Percentiles rank a stretch among this genome's conserved stretches.
These are phyloP conservation scores for Pyrrhia umbra DNA, from an alignment of 2,888 invertebrate species.

Conservation along the genomic window DNA sequence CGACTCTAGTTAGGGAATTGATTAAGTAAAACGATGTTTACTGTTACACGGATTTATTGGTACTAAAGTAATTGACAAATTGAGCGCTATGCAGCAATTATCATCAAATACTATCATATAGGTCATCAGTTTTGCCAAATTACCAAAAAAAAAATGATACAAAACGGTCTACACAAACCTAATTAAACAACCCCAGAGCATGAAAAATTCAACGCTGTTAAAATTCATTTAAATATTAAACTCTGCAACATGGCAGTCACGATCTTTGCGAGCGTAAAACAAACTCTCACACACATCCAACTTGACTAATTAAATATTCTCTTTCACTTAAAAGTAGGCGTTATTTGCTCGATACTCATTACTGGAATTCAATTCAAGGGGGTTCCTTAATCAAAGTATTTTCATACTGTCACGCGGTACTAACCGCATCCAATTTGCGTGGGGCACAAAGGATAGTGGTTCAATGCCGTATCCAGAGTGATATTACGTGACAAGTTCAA, in stretches of 20 bases:
- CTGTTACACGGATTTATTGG: no score
- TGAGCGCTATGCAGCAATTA: no score
- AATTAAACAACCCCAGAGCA: neutral
- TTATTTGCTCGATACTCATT: constrained; percentile 12
- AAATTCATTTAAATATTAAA: constrained; percentile 5
- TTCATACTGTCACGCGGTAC: constrained; percentile 33
- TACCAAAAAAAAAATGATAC: no score
- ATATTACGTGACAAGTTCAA: constrained; percentile 47
- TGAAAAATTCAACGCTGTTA: neutral
- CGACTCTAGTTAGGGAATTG: no score
- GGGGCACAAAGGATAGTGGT: constrained; percentile 59
- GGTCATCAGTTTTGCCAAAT: no score
- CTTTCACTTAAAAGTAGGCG: neutral
- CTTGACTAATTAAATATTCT: constrained; percentile 9
- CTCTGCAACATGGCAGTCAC: neutral
- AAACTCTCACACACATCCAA: neutral
- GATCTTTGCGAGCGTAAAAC: neutral
- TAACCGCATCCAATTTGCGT: constrained; percentile 77
- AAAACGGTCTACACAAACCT: neutral
- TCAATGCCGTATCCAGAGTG: constrained; percentile 79
- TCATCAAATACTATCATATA: no score
- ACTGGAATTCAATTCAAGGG: constrained; percentile 13
- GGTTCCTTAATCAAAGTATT: constrained; percentile 36
- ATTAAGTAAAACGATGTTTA: no score
- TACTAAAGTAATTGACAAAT: no score